Percentiles rank a stretch among this genome's conserved stretches.
Evolutionary conservation across 1,140 invertebrate species (phyloP).

Genomic region (Diprion similis): DNA sequence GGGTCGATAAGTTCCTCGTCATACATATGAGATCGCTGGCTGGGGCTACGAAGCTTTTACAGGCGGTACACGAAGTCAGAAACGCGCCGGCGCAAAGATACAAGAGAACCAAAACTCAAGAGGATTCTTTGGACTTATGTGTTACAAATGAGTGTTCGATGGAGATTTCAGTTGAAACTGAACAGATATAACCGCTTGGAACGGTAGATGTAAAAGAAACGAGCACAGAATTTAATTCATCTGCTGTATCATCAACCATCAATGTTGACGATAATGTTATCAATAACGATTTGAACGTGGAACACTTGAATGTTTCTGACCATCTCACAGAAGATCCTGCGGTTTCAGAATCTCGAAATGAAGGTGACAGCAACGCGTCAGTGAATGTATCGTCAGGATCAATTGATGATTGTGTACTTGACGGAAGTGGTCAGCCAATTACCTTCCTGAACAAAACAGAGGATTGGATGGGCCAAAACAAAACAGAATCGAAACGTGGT

Average conservation of each 20-base stretch:
- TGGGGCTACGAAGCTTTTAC: slow-evolving; percentile 24
- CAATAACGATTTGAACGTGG: too few species aligned
- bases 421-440: not conserved
- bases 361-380: not conserved
- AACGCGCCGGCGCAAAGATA: not conserved
- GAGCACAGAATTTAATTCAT: too few species aligned
- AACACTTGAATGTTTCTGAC: too few species aligned
- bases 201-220: too few species aligned
- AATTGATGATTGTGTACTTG: slow-evolving; percentile 8
- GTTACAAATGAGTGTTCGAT: not conserved
- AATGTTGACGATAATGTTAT: too few species aligned
- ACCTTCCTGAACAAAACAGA: slow-evolving; percentile 20
- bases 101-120: not conserved
- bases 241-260: too few species aligned
- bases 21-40: slow-evolving; percentile 21
- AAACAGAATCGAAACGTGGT: slow-evolving; percentile 20
- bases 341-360: not conserved
- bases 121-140: not conserved
- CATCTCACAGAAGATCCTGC: not conserved
- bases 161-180: too few species aligned
- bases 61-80: not conserved
- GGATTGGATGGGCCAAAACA: slow-evolving; percentile 21
- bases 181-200: too few species aligned
- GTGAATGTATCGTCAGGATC: too few species aligned
- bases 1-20: slow-evolving; percentile 26